Evolutionary conservation across 2,797 vertebrate species (phyloP).

Genomic region (Etheostoma perlongum): DNA sequence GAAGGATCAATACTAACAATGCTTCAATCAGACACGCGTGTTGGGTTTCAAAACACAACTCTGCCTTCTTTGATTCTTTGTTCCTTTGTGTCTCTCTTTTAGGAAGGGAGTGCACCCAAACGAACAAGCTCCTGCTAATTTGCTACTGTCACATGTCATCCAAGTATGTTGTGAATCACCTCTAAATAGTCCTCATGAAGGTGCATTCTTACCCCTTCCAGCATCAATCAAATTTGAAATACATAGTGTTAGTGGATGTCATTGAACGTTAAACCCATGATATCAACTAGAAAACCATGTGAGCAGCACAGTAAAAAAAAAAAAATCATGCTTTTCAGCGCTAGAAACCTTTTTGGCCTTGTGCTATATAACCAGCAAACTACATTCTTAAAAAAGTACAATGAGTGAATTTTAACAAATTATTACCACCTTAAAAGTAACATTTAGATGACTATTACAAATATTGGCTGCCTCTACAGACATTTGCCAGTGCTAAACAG

Average conservation of each 20-base stretch:
- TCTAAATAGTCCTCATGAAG: neutral
- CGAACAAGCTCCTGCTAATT: constrained; percentile 31
- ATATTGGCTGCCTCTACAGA: neutral
- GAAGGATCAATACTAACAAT: constrained; percentile 5
- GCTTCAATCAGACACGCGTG: constrained; percentile 11
- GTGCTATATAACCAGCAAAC: neutral
- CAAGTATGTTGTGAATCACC: constrained; percentile 20
- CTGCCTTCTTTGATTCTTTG: constrained; percentile 5
- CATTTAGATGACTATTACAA: neutral
- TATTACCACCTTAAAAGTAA: neutral
- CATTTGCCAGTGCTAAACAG: neutral
- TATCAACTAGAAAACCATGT: constrained; percentile 19
- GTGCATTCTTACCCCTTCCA: neutral
- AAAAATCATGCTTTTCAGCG: neutral
- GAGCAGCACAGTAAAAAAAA: neutral
- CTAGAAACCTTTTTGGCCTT: neutral
- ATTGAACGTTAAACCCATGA: constrained; percentile 17
- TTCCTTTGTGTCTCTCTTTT: neutral
- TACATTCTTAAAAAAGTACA: neutral
- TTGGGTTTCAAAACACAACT: constrained; percentile 10
- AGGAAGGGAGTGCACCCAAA: neutral
- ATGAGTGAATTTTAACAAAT: neutral
- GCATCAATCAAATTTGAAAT: constrained; percentile 39
- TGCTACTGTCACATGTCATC: constrained; percentile 14
- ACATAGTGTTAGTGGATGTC: constrained; percentile 11